phyloP scores from a whole-genome alignment of 92 coral and sea anemone species.

The Hydrozoanthus gracilis region DNA sequence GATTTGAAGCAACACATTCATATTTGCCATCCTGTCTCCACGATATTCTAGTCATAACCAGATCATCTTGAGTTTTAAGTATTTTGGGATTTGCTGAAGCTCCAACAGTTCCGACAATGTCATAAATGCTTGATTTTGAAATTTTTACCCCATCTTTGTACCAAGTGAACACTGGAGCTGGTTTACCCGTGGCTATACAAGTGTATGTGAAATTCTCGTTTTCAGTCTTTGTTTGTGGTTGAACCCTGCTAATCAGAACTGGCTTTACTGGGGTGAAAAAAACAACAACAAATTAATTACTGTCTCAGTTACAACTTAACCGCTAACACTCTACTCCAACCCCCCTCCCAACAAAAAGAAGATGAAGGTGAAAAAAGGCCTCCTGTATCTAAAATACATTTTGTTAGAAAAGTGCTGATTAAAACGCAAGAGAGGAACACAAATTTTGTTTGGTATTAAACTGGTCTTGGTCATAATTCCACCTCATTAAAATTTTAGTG shows the following conservation, averaged over 20 bases:
- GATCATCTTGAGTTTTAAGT: neutral
- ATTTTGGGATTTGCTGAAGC: neutral
- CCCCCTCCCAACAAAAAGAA: too few species aligned
- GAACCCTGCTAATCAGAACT: neutral
- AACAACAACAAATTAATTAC: too few species aligned
- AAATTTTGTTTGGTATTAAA: too few species aligned
- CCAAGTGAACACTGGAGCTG: conserved; percentile 75
- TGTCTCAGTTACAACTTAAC: too few species aligned
- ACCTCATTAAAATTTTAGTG: too few species aligned
- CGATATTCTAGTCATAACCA: conserved; percentile 12
- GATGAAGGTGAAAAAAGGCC: too few species aligned
- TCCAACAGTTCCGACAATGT: conserved; percentile 11
- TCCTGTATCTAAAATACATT: too few species aligned
- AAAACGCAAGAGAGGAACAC: too few species aligned
- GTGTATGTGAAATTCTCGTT: conserved; percentile 66
- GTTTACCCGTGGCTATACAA: conserved; percentile 79
- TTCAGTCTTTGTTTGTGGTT: conserved; percentile 56
- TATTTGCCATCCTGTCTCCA: conserved; percentile 37
- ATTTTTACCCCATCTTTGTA: conserved; percentile 65
- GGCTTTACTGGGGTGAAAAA: neutral
- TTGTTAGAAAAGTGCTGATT: too few species aligned
- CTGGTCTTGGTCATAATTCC: too few species aligned
- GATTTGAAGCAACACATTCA: conserved; percentile 38
- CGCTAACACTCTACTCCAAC: too few species aligned
- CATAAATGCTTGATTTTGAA: conserved; percentile 52